Evolutionary conservation across 2,797 vertebrate species (phyloP).

Genomic region (Falco peregrinus): DNA sequence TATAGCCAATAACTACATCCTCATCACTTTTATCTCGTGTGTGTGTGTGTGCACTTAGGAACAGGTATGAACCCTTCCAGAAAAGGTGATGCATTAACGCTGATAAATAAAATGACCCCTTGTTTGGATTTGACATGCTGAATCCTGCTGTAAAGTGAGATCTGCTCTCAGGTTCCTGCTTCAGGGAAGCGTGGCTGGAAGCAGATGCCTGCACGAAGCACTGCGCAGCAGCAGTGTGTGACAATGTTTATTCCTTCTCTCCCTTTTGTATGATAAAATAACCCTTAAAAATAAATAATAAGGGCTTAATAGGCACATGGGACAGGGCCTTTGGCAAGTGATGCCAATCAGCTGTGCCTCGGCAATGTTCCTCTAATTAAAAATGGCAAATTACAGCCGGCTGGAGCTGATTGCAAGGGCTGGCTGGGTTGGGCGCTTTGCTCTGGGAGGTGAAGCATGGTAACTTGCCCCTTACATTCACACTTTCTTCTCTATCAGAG

Average conservation of each 20-base stretch:
- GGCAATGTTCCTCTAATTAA: not conserved
- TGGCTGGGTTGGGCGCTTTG: not conserved
- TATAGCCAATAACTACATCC: not conserved
- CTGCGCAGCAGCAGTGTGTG: not conserved
- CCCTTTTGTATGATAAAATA: not conserved
- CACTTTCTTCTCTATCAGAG: not conserved
- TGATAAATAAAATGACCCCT: not conserved
- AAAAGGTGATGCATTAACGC: not conserved
- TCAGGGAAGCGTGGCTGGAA: not conserved
- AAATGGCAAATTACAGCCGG: not conserved
- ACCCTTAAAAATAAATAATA: not conserved
- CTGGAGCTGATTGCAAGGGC: not conserved
- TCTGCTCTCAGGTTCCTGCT: not conserved
- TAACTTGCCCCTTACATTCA: not conserved
- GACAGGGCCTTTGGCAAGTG: not conserved
- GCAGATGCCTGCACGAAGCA: not conserved
- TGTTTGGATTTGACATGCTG: fast-evolving
- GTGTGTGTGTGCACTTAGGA: not conserved
- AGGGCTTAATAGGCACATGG: not conserved
- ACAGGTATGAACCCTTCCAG: not conserved
- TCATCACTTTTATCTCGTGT: not conserved
- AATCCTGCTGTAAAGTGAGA: not conserved
- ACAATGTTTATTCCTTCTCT: not conserved
- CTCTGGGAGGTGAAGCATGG: not conserved
- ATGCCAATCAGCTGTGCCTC: not conserved